These are phyloP conservation scores for Oryzias dopingdopingensis DNA, from an alignment of 2,797 vertebrate genomes.

Conservation along the genomic window DNA sequence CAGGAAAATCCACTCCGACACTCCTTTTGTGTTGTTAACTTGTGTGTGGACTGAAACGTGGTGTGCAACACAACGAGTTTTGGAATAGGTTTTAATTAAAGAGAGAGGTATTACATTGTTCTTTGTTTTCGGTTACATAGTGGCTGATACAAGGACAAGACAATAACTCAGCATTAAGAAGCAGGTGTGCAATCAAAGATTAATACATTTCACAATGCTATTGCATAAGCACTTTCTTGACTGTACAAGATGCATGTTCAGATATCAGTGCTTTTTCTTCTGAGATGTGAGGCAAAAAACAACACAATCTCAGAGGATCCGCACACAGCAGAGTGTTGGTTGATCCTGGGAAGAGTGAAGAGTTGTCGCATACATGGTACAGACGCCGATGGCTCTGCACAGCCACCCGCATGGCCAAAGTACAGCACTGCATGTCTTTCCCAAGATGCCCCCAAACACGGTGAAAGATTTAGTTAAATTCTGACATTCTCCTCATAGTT, in stretches of 20 bases:
- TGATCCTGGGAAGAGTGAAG: constrained; percentile 30
- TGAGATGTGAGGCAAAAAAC: constrained; percentile 37
- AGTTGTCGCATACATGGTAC: constrained; percentile 46
- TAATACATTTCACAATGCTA: constrained; percentile 70
- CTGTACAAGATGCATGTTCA: constrained; percentile 71
- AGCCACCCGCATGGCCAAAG: constrained; percentile 54
- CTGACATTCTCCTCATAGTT: constrained; percentile 40
- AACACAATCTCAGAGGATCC: constrained; percentile 37
- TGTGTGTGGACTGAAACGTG: constrained; percentile 29
- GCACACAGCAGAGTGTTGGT: constrained; percentile 35
- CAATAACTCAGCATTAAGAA: constrained; percentile 66
- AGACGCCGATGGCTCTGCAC: constrained; percentile 54
- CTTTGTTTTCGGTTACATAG: constrained; percentile 67
- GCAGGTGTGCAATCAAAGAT: constrained; percentile 68
- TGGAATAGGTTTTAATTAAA: constrained; percentile 74
- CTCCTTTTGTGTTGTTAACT: constrained; percentile 40
- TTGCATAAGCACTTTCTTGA: constrained; percentile 63
- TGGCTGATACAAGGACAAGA: constrained; percentile 67
- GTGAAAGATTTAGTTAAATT: constrained; percentile 49
- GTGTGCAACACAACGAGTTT: constrained; percentile 45
- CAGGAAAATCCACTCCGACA: constrained; percentile 56
- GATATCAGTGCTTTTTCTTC: constrained; percentile 59
- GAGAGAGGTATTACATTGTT: constrained; percentile 74
- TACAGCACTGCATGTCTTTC: constrained; percentile 47
- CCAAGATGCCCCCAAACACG: constrained; percentile 49